Evolutionary conservation across 2,113 vertebrate species (phyloP).

Genomic region (Emydocephalus ijimae): DNA sequence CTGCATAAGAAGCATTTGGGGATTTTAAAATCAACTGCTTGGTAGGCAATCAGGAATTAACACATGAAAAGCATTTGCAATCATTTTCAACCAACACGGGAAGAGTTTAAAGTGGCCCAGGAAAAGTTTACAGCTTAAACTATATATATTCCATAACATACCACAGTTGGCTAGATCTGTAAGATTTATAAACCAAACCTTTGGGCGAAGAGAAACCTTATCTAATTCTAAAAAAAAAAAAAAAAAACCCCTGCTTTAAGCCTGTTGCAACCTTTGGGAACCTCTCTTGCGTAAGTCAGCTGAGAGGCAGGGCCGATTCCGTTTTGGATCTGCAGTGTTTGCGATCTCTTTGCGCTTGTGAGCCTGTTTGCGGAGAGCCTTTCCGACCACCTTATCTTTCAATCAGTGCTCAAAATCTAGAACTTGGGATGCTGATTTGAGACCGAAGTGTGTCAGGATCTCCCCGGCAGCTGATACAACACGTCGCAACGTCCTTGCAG

Average conservation of each 20-base stretch:
- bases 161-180: neutral
- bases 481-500: neutral
- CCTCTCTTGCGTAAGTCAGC: neutral
- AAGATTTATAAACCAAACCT: neutral
- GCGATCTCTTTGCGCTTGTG: neutral
- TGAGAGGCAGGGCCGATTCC: neutral
- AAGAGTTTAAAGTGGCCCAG: conserved; percentile 1
- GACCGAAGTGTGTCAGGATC: neutral
- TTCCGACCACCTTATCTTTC: too few relatives aligned
- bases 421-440: neutral
- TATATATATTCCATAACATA: neutral
- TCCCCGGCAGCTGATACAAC: neutral
- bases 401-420: too few relatives aligned
- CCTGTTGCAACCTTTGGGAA: neutral
- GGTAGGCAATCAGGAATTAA: conserved; percentile 35
- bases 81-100: neutral
- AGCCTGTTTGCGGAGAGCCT: neutral
- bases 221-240: neutral
- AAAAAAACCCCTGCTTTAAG: too few relatives aligned
- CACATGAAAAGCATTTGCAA: conserved; percentile 25
- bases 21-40: conserved; percentile 37
- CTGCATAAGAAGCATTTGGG: conserved; percentile 27
- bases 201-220: neutral
- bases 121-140: neutral
- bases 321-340: neutral